These are phyloP conservation scores for Mormoops blainvillei DNA, from an alignment of 2,113 vertebrate genomes.

Conservation along the genomic window DNA sequence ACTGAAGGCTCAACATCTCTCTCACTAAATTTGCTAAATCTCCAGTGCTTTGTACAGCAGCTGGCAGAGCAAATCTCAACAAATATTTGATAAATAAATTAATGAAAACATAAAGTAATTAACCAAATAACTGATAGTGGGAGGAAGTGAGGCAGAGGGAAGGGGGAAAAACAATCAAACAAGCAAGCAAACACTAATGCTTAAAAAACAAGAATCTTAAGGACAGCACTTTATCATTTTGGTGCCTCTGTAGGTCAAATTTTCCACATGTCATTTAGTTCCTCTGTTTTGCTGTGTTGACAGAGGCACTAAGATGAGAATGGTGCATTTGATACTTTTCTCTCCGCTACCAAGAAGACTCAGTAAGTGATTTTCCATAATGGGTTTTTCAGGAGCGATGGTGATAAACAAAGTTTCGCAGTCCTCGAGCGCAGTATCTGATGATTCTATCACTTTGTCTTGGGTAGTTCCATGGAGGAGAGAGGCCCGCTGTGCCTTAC, in stretches of 20 bases:
- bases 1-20: background rate
- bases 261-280: conserved; percentile 20
- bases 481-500: conserved; percentile 68
- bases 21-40: background rate
- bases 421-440: background rate
- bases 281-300: background rate
- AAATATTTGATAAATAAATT: conserved; percentile 17
- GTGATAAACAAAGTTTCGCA: conserved; percentile 49
- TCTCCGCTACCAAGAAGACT: background rate
- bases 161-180: background rate
- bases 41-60: background rate
- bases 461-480: conserved; percentile 67
- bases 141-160: background rate
- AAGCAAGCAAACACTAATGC: background rate
- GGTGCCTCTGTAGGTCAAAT: background rate
- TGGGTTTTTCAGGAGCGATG: conserved; percentile 39
- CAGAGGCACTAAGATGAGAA: background rate
- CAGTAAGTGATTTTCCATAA: background rate
- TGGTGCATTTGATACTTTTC: background rate
- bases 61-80: background rate
- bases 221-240: background rate
- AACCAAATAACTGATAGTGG: background rate
- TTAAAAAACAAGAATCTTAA: background rate
- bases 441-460: conserved; percentile 47
- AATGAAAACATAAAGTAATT: conserved; percentile 15